A percentile compares a stretch with the other conserved stretches of the same genome.
phyloP scores from a whole-genome alignment of 1,140 invertebrate species.

The Heliconius eleuchia region DNA sequence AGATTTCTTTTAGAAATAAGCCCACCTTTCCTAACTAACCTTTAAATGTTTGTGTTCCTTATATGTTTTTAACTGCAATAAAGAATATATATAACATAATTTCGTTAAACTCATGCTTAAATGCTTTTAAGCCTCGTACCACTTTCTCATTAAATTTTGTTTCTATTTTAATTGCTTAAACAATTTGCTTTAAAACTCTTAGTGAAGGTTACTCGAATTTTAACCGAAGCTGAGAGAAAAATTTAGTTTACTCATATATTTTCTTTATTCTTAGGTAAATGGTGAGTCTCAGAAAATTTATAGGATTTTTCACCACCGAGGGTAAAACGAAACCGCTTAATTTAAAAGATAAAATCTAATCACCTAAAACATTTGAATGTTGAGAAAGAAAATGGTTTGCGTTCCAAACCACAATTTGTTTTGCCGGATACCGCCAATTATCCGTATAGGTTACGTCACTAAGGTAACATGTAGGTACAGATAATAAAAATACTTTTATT shows the following conservation, averaged over 20 bases:
- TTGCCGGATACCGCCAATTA: slow-evolving; percentile 11
- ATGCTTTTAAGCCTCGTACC: too few relatives aligned
- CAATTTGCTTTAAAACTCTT: too few relatives aligned
- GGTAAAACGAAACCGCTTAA: slow-evolving; percentile 27
- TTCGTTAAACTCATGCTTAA: too few relatives aligned
- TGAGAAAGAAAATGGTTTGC: slow-evolving; percentile 15
- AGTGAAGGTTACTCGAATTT: neutral
- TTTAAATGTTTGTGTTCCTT: too few relatives aligned
- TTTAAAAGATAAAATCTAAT: slow-evolving; percentile 29
- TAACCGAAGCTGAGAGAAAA: neutral
- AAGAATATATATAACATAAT: too few relatives aligned
- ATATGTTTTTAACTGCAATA: too few relatives aligned
- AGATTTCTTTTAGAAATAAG: too few relatives aligned
- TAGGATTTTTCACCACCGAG: slow-evolving; percentile 21
- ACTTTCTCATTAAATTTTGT: too few relatives aligned
- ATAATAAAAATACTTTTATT: neutral
- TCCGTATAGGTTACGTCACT: neutral
- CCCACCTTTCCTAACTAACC: too few relatives aligned
- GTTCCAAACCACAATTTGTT: slow-evolving; percentile 21
- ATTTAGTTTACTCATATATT: neutral
- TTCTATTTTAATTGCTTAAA: too few relatives aligned
- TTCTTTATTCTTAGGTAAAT: slow-evolving; percentile 12
- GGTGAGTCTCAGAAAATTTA: slow-evolving; percentile 18
- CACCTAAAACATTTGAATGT: slow-evolving; percentile 20
- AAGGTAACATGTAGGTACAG: neutral